Evolutionary conservation across 2,888 invertebrate species (phyloP), one percentile per base, ranked within the genome.

Genomic region (Fragum sueziense): DNA sequence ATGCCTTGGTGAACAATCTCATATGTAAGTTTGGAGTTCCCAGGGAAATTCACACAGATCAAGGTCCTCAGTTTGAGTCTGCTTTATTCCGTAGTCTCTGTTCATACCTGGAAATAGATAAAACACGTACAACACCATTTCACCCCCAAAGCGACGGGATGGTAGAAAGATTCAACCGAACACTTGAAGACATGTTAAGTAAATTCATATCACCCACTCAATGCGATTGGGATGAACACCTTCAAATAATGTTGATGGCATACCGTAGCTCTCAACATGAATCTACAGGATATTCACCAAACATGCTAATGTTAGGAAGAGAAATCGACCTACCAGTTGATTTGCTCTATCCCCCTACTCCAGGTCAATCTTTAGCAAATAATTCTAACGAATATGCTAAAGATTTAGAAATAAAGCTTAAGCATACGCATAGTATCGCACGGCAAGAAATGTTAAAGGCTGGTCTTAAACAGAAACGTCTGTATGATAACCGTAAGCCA

Each of bases 211-310:
- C 61, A 11, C 41, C 57, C 17, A 27, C 69, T 37, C 75, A 75
- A 20, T 29, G 27, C 14, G 34, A 75, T 22, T 75, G 75, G 75
- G 75, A 75, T 37, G 37, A 17, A 51, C 51, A 51, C 47, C 34
- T 73, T 17, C 25, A 51, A n/a, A 2, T 73, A 7, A 7, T 73
- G 20, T 29, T 62, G 22, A 22, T 70, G 51, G 47, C 41, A 20
- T 51, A 52, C 22, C 22, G 41, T n/a, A 31, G 31, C 17, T 62
- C 62, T 33, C 31, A 62, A 62, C 62, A 62, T 62, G 33, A 31
- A 62, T 31, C 20, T 27, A 62, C 62, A 25, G 62, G 62, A 6
- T 3, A 31, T 29, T 31, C 31, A 17, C 62, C 62, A 9, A 33
- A 31, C n/a, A 20, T 34, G n/a, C 34, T 62, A 7, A 62, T 62